Evolutionary conservation across 1,140 invertebrate genomes (phyloP), one percentile per base, ranked within the genome.

Genomic region (Drosophila ogumai): DNA sequence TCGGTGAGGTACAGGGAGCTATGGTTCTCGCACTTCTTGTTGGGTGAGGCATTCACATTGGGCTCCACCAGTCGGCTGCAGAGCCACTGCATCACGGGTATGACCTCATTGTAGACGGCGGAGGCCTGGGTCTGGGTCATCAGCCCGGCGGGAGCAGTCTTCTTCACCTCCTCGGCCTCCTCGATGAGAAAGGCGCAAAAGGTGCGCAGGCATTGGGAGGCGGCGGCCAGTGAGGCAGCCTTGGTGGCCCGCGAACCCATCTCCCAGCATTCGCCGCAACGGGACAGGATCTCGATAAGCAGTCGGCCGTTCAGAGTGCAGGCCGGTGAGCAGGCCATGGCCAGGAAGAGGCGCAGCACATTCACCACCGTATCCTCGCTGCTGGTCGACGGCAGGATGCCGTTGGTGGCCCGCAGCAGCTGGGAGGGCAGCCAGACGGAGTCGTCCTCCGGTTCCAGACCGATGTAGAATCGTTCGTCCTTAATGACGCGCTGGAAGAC

Each of bases 341-440:
- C 96, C 44, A 97, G 93, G 46, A 97, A 93, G 28, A 97, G 94
- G 93, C 97, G 91, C 31, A 95, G 91, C 47, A 93, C 93, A 82
- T 93, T 94, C 5, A 94, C 93, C 31, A 93, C 90, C 6, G 91
- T 95, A 76, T 96, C 96, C 54, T 96, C 95, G 92, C 96, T 96
- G 91, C 97, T 96, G 3, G 95, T 95, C 69, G 96, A 95, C 1
- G 94, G 94, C 17, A 95, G 94, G 76, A 98, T 96, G 1, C 96
- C 96, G 47, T 95, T 95, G 58, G 98, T 96, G 12, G 97, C 95
- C 44, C 96, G 95, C 46, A 99, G 93, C 43, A 99, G 94, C 93
- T 99, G 98, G 3, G 97, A 96, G 12, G 97, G 97, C 74, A 98
- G 93, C 97, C 97, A 98, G 40, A 97, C 93, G 1, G 97, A 97